These are phyloP conservation scores for Drosophila emarginata DNA, from an alignment of 2,888 invertebrate genomes.

Conservation along the genomic window DNA sequence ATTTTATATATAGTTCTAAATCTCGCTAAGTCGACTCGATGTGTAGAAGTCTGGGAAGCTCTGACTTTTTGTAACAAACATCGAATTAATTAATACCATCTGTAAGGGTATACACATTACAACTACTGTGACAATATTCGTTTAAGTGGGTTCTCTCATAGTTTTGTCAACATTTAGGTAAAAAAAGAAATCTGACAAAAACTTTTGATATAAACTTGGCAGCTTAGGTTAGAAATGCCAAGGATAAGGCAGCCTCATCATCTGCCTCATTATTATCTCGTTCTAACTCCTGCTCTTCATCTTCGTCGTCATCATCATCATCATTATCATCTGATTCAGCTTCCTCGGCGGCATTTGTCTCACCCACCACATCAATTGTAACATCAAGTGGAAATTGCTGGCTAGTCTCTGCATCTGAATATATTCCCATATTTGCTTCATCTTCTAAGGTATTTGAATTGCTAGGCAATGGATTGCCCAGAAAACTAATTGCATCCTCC, in stretches of 20 bases:
- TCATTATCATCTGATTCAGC: not conserved
- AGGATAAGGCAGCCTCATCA: conserved; percentile 4
- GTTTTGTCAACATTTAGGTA: not conserved
- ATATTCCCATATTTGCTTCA: conserved; percentile 45
- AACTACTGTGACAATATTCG: not conserved
- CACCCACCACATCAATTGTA: conserved; percentile 45
- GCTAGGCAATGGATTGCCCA: conserved; percentile 27
- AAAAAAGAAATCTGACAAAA: conserved; percentile 19
- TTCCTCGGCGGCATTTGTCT: conserved; percentile 16
- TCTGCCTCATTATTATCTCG: conserved; percentile 18
- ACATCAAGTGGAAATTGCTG: conserved; percentile 27
- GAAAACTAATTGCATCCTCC: conserved; percentile 36
- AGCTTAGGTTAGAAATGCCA: conserved; percentile 15
- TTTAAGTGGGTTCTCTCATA: not conserved
- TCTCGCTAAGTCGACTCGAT: not conserved
- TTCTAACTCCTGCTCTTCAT: conserved; percentile 18
- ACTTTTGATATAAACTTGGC: not conserved
- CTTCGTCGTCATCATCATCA: not conserved
- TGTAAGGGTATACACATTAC: not conserved
- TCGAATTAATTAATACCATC: not conserved
- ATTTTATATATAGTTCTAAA: not conserved
- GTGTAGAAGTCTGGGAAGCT: not conserved
- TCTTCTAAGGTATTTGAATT: conserved; percentile 22
- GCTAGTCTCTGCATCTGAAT: conserved; percentile 40
- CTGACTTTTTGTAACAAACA: not conserved